These are phyloP conservation scores for Sardina pilchardus DNA, from an alignment of 2,113 vertebrate genomes.

Conservation along the genomic window DNA sequence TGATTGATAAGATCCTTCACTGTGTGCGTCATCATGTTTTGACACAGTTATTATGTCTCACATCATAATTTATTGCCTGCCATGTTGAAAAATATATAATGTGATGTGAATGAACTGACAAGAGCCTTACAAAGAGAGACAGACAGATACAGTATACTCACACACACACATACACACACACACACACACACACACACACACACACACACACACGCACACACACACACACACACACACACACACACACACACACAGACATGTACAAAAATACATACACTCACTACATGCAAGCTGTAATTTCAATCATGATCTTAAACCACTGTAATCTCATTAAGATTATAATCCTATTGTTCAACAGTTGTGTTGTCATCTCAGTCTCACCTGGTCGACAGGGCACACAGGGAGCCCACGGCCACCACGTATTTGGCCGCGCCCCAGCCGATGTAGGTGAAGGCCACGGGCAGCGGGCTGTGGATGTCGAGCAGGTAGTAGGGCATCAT, in stretches of 20 bases:
- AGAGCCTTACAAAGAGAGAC: neutral
- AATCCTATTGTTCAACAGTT: too few species aligned
- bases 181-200: neutral
- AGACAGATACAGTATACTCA: neutral
- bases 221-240: neutral
- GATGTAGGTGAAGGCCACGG: conserved; percentile 76
- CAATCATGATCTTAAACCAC: too few species aligned
- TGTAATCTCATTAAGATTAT: neutral
- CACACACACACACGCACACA: neutral
- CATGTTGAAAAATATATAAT: neutral
- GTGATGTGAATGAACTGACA: neutral
- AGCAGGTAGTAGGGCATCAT: conserved; percentile 88
- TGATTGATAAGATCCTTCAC: neutral
- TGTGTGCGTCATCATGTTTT: neutral
- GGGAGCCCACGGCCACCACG: conserved; percentile 71
- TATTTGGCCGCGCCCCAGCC: conserved; percentile 80
- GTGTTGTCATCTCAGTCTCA: conserved; percentile 35
- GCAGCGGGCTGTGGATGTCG: conserved; percentile 75
- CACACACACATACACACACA: neutral
- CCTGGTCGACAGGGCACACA: conserved; percentile 79
- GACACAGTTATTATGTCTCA: neutral
- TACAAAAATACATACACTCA: neutral
- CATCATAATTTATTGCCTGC: neutral
- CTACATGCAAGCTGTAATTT: neutral
- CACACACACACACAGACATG: neutral